A percentile compares a stretch with the other conserved stretches of the same genome.
phyloP scores from a whole-genome alignment of 2,797 vertebrate species.

The Apogon talboti region DNA sequence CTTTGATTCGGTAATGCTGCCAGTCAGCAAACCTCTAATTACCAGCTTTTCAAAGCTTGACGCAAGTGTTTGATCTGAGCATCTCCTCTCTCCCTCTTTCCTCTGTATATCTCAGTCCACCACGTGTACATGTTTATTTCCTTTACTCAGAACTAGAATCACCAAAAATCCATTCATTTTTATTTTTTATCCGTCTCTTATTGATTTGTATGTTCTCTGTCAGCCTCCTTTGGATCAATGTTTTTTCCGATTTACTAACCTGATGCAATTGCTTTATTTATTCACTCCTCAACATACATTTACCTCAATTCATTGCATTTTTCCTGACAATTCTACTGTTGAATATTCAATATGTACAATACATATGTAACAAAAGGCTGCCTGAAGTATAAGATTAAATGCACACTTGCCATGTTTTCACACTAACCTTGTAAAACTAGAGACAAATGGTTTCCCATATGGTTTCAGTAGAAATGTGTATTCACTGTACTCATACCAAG shows the following conservation, averaged over 20 bases:
- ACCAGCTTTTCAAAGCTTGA: constrained; percentile 51
- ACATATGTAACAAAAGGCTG: no score
- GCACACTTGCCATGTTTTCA: no score
- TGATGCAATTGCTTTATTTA: not conserved
- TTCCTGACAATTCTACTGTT: not conserved
- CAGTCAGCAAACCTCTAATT: constrained; percentile 42
- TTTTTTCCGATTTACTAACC: constrained; percentile 6
- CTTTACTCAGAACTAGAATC: not conserved
- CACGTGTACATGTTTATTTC: constrained; percentile 18
- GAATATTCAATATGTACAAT: not conserved
- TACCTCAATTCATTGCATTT: not conserved
- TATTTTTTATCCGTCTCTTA: no score
- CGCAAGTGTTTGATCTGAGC: constrained; percentile 55
- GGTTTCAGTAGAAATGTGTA: no score
- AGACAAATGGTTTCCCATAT: no score
- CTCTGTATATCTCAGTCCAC: not conserved
- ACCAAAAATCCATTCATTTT: not conserved
- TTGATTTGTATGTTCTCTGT: no score
- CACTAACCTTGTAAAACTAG: no score
- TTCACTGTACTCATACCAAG: no score
- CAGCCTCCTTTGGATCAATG: no score
- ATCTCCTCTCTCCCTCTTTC: constrained; percentile 12
- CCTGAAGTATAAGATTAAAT: not conserved
- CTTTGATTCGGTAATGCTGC: constrained; percentile 35
- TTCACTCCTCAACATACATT: not conserved